Evolutionary conservation across 2,888 invertebrate genomes (phyloP).

Genomic region (Apotomis turbidana): DNA sequence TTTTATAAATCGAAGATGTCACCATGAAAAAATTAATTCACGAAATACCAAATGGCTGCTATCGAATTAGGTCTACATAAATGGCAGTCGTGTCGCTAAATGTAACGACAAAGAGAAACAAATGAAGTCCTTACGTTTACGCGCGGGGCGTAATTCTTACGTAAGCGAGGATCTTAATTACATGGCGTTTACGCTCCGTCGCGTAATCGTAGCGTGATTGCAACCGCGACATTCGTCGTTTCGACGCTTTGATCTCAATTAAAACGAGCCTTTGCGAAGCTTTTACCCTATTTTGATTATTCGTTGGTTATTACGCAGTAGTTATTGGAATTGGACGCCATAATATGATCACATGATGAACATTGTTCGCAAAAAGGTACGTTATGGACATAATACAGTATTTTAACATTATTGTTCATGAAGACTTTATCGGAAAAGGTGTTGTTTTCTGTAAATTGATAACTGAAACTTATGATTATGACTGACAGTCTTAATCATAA

Average conservation of each 20-base stretch:
- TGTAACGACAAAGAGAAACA: conserved; percentile 26
- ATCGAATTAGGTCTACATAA: neutral
- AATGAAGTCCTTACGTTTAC: conserved; percentile 26
- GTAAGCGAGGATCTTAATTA: conserved; percentile 56
- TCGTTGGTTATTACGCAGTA: conserved; percentile 27
- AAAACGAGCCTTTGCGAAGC: conserved; percentile 40
- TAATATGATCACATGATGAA: conserved; percentile 8
- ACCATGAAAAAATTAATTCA: too few relatives aligned
- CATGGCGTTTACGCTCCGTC: conserved; percentile 54
- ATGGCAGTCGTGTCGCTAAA: neutral
- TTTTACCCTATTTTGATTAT: conserved; percentile 39
- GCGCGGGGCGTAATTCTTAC: conserved; percentile 42
- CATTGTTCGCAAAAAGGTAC: neutral
- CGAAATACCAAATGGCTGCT: too few relatives aligned
- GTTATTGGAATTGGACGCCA: conserved; percentile 6
- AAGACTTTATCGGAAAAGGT: too few relatives aligned
- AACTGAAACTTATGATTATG: too few relatives aligned
- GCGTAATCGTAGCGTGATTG: conserved; percentile 55
- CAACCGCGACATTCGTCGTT: conserved; percentile 44
- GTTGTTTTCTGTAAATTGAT: too few relatives aligned
- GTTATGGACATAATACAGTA: neutral
- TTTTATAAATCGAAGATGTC: too few relatives aligned
- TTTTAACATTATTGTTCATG: too few relatives aligned
- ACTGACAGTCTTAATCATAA: too few relatives aligned
- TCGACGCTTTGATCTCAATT: conserved; percentile 45